Conservation (phyloP, 2,797 vertebrate genomes). For the Enteromius unitaeniatus region DNA sequence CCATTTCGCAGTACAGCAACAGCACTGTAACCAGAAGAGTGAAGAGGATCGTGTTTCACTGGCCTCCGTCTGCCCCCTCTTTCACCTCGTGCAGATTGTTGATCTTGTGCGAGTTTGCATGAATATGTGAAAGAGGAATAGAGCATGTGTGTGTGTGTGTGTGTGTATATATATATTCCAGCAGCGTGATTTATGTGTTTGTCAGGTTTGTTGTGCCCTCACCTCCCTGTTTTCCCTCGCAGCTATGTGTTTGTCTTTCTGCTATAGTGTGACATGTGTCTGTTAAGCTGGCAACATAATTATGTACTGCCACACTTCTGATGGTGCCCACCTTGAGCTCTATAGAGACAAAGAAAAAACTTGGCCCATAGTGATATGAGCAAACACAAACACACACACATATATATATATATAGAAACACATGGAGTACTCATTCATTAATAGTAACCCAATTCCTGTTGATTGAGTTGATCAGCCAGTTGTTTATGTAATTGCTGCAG, state of each 20-base stretch:
- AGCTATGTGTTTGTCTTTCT: slow-evolving; percentile 33
- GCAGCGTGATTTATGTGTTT: slow-evolving; percentile 23
- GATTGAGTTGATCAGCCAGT: background rate
- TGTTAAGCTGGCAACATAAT: background rate
- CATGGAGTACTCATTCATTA: background rate
- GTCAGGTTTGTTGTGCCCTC: background rate
- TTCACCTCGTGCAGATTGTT: background rate
- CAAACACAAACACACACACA: background rate
- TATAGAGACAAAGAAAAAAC: background rate
- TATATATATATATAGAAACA: background rate
- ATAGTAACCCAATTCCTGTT: background rate
- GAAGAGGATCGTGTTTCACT: slow-evolving; percentile 28
- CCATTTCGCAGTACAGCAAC: background rate
- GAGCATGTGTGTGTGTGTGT: no score
- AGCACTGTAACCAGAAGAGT: slow-evolving; percentile 23
- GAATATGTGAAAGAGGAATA: slow-evolving; percentile 19
- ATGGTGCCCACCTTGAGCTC: slow-evolving; percentile 1
- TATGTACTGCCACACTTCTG: background rate
- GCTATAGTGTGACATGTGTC: slow-evolving; percentile 8
- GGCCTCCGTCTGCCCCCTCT: slow-evolving; percentile 10
- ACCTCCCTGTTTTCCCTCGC: background rate
- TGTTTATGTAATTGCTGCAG: background rate
- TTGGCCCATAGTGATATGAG: background rate
- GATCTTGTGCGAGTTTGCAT: slow-evolving; percentile 16
- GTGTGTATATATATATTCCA: background rate